Conservation (phyloP, 2,113 vertebrate species). For the Chrysochloris asiatica region DNA sequence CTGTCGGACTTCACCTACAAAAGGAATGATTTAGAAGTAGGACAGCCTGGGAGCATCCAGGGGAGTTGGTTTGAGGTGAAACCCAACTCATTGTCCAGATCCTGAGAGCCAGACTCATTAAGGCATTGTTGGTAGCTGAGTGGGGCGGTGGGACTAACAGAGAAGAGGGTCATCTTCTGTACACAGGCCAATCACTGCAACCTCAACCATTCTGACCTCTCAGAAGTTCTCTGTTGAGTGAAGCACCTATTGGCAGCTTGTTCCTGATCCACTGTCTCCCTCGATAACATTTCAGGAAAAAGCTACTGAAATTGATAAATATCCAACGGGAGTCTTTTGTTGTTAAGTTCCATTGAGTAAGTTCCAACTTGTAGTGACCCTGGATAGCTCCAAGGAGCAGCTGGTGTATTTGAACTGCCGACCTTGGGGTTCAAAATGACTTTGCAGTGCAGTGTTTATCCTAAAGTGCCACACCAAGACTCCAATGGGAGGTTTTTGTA, state of each 20-base stretch:
- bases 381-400: no score
- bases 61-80: background rate
- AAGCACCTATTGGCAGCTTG: background rate
- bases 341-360: no score
- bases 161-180: accelerated
- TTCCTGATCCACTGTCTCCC: background rate
- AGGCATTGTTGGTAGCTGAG: background rate
- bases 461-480: no score
- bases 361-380: no score
- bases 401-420: no score
- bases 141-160: no score
- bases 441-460: no score
- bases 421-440: no score
- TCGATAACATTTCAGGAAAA: background rate
- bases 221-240: background rate
- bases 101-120: accelerated
- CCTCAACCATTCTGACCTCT: background rate
- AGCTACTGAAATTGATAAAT: background rate
- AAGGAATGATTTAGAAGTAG: background rate
- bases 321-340: background rate
- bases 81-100: background rate
- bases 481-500: no score
- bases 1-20: no score
- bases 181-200: accelerated
- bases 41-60: background rate